Evolutionary conservation across 2,888 invertebrate species (phyloP), one percentile per base, ranked within the genome.

Genomic region (Seira ritae): DNA sequence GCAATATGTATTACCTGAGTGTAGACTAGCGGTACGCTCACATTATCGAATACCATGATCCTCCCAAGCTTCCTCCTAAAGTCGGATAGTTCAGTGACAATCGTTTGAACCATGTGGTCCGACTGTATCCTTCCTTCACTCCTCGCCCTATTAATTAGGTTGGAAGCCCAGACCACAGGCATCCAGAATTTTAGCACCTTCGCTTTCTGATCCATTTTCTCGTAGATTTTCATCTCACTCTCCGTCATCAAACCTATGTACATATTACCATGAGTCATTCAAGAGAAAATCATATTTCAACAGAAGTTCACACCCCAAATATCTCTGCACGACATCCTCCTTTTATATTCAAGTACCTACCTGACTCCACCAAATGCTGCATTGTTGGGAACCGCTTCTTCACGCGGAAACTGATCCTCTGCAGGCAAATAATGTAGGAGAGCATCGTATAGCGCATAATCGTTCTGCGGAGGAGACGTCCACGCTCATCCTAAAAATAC

Each of bases 131-230:
- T 92, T 0, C 95, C 94, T 89, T 97, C 97, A 90, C 95, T 95
- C 83, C 96, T 92, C 2, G 97, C 96, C 80, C 96, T 92, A 91
- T 96, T 96, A 88, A 97, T 96, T 86, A 97, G 96, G 90, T 96
- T 96, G 3, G 96, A 96, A 62, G 97, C 97, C 97, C 97, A 97
- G 17, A 96, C 96, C 73, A 97, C 91, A 0, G 97, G 97, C 95
- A 97, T 96, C 97, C 97, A 97, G 90, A 97, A 97, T 92, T 95
- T 95, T 15, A 96, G 95, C 95, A 97, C 97, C 1, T 95, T 86
- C 12, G 96, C 96, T 90, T 96, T 96, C 15, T 94, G 94, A 90
- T 97, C 96, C 94, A 97, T 94, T 90, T 95, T 94, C 90, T 97
- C 97, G 90, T 97, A 96, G 74, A 97, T 96, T 91, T 96, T 76